phyloP scores from a whole-genome alignment of 2,888 invertebrate species.

The Boloria selene region DNA sequence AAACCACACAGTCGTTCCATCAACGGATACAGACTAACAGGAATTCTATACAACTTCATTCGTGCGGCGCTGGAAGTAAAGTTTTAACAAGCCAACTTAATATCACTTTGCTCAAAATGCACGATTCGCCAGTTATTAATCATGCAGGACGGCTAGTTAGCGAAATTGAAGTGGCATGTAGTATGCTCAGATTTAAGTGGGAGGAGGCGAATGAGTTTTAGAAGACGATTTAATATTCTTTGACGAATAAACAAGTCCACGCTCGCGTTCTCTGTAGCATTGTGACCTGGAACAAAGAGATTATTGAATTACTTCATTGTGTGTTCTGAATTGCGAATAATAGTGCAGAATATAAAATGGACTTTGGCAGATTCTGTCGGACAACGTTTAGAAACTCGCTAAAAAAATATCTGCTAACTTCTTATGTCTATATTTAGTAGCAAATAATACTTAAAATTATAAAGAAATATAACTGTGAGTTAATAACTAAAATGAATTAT shows the following conservation, averaged over 20 bases:
- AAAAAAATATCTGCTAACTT: not conserved
- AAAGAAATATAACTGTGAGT: too few species aligned
- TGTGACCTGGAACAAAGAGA: conserved; percentile 46
- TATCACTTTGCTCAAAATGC: conserved; percentile 79
- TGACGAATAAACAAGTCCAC: conserved; percentile 47
- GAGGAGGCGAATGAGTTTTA: conserved; percentile 43
- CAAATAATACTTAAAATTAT: too few species aligned
- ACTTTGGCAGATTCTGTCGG: conserved; percentile 28
- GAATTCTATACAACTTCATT: conserved; percentile 69
- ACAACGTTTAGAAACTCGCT: conserved; percentile 4
- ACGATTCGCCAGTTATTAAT: conserved; percentile 79
- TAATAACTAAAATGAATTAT: too few species aligned
- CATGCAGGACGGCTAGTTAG: conserved; percentile 79
- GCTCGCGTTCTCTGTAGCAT: conserved; percentile 40
- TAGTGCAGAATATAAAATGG: conserved; percentile 42
- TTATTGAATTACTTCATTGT: conserved; percentile 48
- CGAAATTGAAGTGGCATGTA: conserved; percentile 67
- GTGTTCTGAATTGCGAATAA: conserved; percentile 44
- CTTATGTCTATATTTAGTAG: not conserved
- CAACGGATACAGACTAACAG: conserved; percentile 36
- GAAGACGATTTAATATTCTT: conserved; percentile 51
- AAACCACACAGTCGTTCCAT: conserved; percentile 4
- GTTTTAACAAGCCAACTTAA: conserved; percentile 83
- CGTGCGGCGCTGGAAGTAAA: conserved; percentile 68
- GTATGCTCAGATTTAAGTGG: conserved; percentile 53